These are phyloP conservation scores for Argya squamiceps DNA, from an alignment of 2,797 vertebrate species.

Conservation along the genomic window DNA sequence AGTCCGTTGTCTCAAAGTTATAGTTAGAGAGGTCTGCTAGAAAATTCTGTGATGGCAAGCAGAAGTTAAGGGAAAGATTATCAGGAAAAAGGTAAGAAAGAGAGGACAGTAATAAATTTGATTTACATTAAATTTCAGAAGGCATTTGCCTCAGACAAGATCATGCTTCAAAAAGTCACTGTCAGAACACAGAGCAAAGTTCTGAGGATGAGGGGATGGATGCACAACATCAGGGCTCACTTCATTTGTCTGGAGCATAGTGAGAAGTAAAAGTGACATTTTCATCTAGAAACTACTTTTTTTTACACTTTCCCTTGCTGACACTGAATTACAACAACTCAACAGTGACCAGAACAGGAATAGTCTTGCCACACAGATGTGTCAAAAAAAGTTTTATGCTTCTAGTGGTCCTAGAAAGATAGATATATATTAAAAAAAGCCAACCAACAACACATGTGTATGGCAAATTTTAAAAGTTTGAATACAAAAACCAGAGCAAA, in stretches of 20 bases:
- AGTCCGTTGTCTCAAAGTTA: neutral
- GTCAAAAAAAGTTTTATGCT: neutral
- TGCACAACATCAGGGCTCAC: neutral
- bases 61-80: neutral
- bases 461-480: neutral
- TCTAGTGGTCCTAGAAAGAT: neutral
- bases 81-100: neutral
- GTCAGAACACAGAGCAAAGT: neutral
- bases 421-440: fast-evolving
- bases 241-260: neutral
- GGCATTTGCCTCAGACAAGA: neutral
- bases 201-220: neutral
- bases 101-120: neutral
- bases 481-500: neutral
- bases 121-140: neutral
- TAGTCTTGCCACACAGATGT: neutral
- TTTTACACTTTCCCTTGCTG: neutral
- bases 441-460: neutral
- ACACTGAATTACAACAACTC: neutral
- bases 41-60: neutral
- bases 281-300: neutral
- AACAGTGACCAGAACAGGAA: neutral
- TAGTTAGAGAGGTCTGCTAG: neutral
- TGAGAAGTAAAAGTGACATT: neutral
- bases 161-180: neutral